Evolutionary conservation across 2,113 vertebrate species (phyloP), one percentile per base, ranked within the genome.

Genomic region (Pollimyrus isidori): DNA sequence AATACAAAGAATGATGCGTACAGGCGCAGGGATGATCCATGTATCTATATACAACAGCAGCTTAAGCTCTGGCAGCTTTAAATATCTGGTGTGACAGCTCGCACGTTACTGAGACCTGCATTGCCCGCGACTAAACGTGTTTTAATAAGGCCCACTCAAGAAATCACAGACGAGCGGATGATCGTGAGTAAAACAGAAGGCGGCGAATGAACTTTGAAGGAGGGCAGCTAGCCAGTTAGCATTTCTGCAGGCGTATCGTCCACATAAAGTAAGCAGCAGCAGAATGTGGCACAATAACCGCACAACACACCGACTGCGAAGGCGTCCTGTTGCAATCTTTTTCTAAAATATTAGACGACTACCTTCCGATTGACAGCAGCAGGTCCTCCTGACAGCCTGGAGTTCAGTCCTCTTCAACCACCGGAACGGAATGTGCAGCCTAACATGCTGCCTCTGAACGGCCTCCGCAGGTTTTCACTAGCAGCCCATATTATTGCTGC

Each of bases 341-440:
- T 46, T 39, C 39, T 10, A 58, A 82, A 88, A 85, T 84, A 84
- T 88, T 90, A 87, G 83, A 19, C 65, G 69, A 80, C 88, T 94
- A 95, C 95, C 94, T 94, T 92, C 88, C 23, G 92, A 92, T 88
- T 92, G 93, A 93, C 92, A 92, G 92, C 91, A 90, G 92, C 91
- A 91, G 91, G 76, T 94, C 90, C 92, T 94, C 92, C 91, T 92
- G 91, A 92, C 92, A 93, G 76, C 80, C 89, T 91, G 89, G 89
- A 90, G 89, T 88, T 91, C 91, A 91, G 90, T 90, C 89, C 69
- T 91, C 92, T 91, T 91, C 89, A 76, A 58, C 90, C 73, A 87
- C 88, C 90, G 73, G 88, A 52, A 89, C 88, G 82, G 91, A 86
- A 45, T 48, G 90, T 83, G 85, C 92, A 93, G 91, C 94, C 93